phyloP scores from a whole-genome alignment of 2,888 invertebrate species.

The Nasonia oneida region DNA sequence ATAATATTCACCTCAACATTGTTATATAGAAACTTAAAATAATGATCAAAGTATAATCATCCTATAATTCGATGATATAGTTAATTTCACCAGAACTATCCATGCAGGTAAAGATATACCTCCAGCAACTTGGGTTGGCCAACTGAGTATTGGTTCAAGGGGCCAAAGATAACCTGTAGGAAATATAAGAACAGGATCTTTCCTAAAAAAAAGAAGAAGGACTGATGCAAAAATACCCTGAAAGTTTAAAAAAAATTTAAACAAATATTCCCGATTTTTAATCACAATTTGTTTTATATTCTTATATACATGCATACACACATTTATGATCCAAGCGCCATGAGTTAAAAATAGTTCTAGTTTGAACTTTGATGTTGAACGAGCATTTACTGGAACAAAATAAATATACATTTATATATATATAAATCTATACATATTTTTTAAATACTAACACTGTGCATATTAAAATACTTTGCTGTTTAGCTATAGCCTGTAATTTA shows the following conservation, averaged over 20 bases:
- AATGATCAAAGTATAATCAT: constrained; percentile 9
- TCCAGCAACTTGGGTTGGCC: constrained; percentile 71
- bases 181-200: constrained; percentile 71
- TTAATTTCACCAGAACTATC: constrained; percentile 69
- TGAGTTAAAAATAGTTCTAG: constrained; percentile 65
- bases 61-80: constrained; percentile 57
- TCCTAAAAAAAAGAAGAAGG: constrained; percentile 70
- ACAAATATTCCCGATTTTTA: neutral
- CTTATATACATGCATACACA: constrained; percentile 65
- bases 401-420: constrained; percentile 5
- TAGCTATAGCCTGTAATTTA: constrained; percentile 72
- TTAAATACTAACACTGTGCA: constrained; percentile 24
- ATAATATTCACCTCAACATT: too few species aligned
- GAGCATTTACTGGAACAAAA: constrained; percentile 65
- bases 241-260: constrained; percentile 52
- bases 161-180: constrained; percentile 73
- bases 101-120: constrained; percentile 74
- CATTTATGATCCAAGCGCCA: constrained; percentile 69
- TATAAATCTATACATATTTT: constrained; percentile 31
- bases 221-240: constrained; percentile 67
- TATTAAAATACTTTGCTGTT: constrained; percentile 71
- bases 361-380: constrained; percentile 65
- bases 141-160: constrained; percentile 71
- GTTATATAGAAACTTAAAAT: neutral
- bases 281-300: neutral